Conservation (phyloP, 2,797 vertebrate genomes). For the Centropyge bicolor region DNA sequence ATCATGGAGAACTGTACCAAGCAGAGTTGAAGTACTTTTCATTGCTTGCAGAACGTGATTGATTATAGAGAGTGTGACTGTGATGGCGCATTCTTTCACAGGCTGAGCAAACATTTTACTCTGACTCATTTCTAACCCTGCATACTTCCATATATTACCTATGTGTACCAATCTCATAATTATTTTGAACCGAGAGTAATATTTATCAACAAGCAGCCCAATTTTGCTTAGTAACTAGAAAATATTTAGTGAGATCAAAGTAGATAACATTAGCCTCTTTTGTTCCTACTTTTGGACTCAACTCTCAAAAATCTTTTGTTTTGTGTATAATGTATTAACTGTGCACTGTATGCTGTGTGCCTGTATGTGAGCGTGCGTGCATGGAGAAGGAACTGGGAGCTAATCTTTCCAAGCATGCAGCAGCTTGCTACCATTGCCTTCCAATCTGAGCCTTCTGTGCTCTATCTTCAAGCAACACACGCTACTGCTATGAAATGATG, state of each 20-base stretch:
- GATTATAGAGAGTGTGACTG: conserved; percentile 17
- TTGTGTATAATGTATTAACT: conserved; percentile 36
- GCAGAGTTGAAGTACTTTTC: conserved; percentile 42
- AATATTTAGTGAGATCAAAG: conserved; percentile 23
- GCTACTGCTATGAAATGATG: conserved; percentile 57
- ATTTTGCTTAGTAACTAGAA: background rate
- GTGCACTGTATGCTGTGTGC: background rate
- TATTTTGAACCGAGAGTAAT: conserved; percentile 12
- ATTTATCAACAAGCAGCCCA: conserved; percentile 14
- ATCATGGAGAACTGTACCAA: conserved; percentile 6
- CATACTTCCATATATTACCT: conserved; percentile 14
- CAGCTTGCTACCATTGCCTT: conserved; percentile 62
- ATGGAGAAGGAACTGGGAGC: conserved; percentile 44
- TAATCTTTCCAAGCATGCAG: conserved; percentile 70
- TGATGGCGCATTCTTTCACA: conserved; percentile 22
- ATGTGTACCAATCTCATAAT: conserved; percentile 1
- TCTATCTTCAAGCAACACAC: conserved; percentile 72
- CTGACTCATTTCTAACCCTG: conserved; percentile 15
- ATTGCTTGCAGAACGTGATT: conserved; percentile 26
- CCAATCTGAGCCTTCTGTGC: conserved; percentile 58
- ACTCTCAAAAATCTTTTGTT: conserved; percentile 32
- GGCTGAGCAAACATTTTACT: conserved; percentile 36
- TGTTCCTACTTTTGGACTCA: conserved; percentile 19
- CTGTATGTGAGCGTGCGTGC: background rate
- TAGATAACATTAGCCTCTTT: background rate